These are phyloP conservation scores for Ormia ochracea DNA, from an alignment of 2,888 invertebrate species.

Conservation along the genomic window DNA sequence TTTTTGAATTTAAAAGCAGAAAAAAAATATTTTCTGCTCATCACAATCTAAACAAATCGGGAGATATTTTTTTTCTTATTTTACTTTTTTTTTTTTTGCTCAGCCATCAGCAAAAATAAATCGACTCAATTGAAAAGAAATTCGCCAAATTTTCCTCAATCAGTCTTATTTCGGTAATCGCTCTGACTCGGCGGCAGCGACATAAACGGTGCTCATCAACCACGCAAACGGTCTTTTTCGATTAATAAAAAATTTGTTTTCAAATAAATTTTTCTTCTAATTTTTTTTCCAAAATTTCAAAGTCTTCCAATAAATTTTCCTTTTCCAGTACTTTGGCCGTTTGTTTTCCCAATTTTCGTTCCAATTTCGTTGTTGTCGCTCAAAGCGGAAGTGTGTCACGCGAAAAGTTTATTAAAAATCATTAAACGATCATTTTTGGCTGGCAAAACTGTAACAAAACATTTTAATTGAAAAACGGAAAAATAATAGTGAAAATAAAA, in stretches of 20 bases:
- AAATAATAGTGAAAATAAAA: not conserved
- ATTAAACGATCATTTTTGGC: slow-evolving; percentile 37
- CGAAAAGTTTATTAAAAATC: slow-evolving; percentile 21
- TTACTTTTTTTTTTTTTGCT: not conserved
- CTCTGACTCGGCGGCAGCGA: slow-evolving; percentile 67
- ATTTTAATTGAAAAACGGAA: not conserved
- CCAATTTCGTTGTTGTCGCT: slow-evolving; percentile 38
- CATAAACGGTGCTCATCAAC: slow-evolving; percentile 53
- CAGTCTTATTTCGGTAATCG: slow-evolving; percentile 71
- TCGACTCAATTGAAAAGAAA: slow-evolving; percentile 46
- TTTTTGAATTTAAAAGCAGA: not conserved
- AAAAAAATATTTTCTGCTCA: not conserved
- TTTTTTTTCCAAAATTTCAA: not conserved
- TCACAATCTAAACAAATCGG: slow-evolving; percentile 45
- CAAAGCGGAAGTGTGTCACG: slow-evolving; percentile 44
- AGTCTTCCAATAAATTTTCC: not conserved
- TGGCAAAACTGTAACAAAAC: slow-evolving; percentile 1
- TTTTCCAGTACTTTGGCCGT: not conserved
- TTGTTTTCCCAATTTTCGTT: slow-evolving; percentile 12
- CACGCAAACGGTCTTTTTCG: slow-evolving; percentile 4
- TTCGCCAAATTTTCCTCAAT: slow-evolving; percentile 54
- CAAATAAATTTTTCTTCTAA: not conserved
- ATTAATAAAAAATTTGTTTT: slow-evolving; percentile 8
- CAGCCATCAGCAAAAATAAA: slow-evolving; percentile 12
- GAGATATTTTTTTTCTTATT: too few species aligned